Percentiles rank a stretch among this genome's conserved stretches.
Conservation (phyloP, 2,888 invertebrate species). For the Labia minor region DNA sequence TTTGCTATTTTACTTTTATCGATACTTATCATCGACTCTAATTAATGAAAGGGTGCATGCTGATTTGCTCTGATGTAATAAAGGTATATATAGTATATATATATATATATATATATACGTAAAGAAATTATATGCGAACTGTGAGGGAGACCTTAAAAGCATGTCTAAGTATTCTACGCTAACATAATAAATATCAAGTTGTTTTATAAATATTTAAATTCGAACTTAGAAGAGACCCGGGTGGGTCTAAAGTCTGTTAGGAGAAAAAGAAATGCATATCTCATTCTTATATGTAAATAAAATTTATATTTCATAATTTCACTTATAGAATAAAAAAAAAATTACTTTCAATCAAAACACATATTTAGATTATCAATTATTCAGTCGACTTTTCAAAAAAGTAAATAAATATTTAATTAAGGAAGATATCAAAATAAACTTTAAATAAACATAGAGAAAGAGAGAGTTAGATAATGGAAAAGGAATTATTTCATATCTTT, state of each 20-base stretch:
- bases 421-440: no score
- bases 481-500: no score
- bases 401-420: no score
- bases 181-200: slow-evolving; percentile 8
- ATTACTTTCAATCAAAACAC: not conserved
- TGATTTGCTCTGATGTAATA: not conserved
- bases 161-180: not conserved
- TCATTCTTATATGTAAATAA: not conserved
- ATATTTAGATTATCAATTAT: no score
- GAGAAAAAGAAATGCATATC: not conserved
- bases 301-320: slow-evolving; percentile 1
- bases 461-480: no score
- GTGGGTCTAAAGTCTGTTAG: not conserved
- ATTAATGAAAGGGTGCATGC: not conserved
- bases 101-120: no score
- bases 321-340: not conserved
- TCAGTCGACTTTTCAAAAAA: no score
- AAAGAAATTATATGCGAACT: no score
- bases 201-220: slow-evolving; percentile 5
- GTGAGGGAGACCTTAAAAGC: not conserved
- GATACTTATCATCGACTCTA: not conserved
- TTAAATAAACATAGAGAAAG: no score
- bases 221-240: not conserved
- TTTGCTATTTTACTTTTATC: not conserved
- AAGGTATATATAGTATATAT: no score